Evolutionary conservation across 1,140 invertebrate species (phyloP).

Genomic region (Asbolus verrucosus): DNA sequence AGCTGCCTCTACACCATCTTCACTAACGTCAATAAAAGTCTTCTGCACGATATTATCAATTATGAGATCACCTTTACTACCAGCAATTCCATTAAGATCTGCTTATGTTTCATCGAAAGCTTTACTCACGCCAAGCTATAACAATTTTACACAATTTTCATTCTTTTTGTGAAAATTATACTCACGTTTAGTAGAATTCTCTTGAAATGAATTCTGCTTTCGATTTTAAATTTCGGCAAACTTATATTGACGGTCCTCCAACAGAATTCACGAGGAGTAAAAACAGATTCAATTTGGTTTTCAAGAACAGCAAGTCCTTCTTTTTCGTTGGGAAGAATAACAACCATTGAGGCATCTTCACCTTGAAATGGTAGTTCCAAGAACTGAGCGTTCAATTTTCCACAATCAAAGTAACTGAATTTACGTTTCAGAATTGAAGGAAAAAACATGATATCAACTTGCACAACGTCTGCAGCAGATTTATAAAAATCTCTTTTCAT

Average conservation of each 20-base stretch:
- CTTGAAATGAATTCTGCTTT: slow-evolving; percentile 41
- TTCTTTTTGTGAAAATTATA: slow-evolving; percentile 62
- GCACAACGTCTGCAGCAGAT: too few relatives aligned
- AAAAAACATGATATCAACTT: too few relatives aligned
- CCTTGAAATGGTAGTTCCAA: slow-evolving; percentile 72
- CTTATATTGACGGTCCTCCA: slow-evolving; percentile 54
- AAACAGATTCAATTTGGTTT: slow-evolving; percentile 51
- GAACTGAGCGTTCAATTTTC: too few relatives aligned
- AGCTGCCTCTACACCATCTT: too few relatives aligned
- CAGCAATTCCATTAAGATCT: slow-evolving; percentile 67
- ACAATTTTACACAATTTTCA: slow-evolving; percentile 65
- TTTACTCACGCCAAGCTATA: slow-evolving; percentile 56
- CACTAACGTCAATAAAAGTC: too few relatives aligned
- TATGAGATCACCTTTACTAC: too few relatives aligned
- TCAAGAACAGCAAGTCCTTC: slow-evolving; percentile 66
- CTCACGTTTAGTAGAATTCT: too few relatives aligned
- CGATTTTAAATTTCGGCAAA: slow-evolving; percentile 66
- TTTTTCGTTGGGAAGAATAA: slow-evolving; percentile 75
- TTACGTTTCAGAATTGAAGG: too few relatives aligned
- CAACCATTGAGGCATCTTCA: slow-evolving; percentile 71
- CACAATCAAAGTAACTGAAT: too few relatives aligned
- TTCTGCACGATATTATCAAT: too few relatives aligned
- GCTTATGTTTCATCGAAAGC: slow-evolving; percentile 58
- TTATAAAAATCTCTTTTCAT: too few relatives aligned
- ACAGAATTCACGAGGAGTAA: slow-evolving; percentile 49